A percentile compares a stretch with the other conserved stretches of the same genome.
phyloP scores from a whole-genome alignment of 2,888 invertebrate genomes.

The Rhamnusium bicolor region DNA sequence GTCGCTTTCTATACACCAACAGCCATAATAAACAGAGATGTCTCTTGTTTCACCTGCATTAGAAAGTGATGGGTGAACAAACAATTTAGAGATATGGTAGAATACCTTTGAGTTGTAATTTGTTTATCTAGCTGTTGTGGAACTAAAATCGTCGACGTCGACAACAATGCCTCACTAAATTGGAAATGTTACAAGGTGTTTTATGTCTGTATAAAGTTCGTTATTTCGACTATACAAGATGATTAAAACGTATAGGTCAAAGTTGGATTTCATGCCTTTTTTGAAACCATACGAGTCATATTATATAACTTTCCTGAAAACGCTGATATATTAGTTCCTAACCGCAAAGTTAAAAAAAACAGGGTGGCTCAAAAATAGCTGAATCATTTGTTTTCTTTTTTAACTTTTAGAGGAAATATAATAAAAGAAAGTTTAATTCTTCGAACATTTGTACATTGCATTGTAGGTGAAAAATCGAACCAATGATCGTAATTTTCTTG shows the following conservation, averaged over 20 bases:
- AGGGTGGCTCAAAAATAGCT: too few relatives aligned
- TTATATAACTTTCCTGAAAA: neutral
- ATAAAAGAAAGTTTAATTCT: too few relatives aligned
- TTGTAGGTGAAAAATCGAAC: too few relatives aligned
- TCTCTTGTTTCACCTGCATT: neutral
- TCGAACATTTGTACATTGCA: too few relatives aligned
- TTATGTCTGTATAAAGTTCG: neutral
- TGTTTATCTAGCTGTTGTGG: neutral
- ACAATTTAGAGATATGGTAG: neutral
- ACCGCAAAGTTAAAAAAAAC: too few relatives aligned
- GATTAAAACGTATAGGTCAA: neutral
- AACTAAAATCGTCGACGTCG: neutral
- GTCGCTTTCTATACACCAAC: neutral
- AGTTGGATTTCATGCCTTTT: neutral
- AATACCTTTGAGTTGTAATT: neutral
- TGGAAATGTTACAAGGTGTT: neutral
- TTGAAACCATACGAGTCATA: neutral
- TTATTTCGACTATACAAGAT: neutral
- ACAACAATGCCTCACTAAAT: neutral
- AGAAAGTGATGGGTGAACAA: neutral
- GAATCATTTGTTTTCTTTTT: too few relatives aligned
- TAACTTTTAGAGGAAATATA: too few relatives aligned
- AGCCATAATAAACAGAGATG: constrained; percentile 12
- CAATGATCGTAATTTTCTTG: too few relatives aligned
- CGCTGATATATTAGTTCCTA: neutral